Percentiles rank a stretch among this genome's conserved stretches.
These are phyloP conservation scores for Embiotoca jacksoni DNA, from an alignment of 2,113 vertebrate species.

Conservation along the genomic window DNA sequence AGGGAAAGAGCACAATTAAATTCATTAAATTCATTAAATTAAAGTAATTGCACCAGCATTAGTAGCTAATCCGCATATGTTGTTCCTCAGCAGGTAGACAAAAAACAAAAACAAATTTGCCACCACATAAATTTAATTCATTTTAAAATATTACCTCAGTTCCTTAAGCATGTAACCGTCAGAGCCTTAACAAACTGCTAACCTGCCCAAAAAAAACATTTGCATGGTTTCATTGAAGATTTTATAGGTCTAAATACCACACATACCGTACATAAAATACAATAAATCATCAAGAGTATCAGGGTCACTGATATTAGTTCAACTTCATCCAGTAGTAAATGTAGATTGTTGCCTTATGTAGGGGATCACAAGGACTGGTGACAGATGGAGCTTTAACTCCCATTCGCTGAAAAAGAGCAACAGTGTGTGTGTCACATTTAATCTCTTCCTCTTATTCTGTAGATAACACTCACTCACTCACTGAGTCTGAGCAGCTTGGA, in stretches of 20 bases:
- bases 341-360: background rate
- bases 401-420: slow-evolving; percentile 67
- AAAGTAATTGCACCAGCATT: too few species aligned
- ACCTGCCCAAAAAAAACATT: too few species aligned
- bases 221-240: background rate
- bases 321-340: background rate
- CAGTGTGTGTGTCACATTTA: slow-evolving; percentile 56
- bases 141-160: too few species aligned
- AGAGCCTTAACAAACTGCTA: too few species aligned
- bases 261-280: too few species aligned
- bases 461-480: slow-evolving; percentile 26
- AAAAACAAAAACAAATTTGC: too few species aligned
- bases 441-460: slow-evolving; percentile 71
- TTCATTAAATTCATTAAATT: too few species aligned
- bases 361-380: slow-evolving; percentile 13
- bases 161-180: too few species aligned
- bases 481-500: slow-evolving; percentile 47
- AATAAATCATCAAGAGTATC: background rate
- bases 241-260: background rate
- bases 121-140: too few species aligned
- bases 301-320: background rate
- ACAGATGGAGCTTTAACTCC: slow-evolving; percentile 73
- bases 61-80: too few species aligned
- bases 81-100: too few species aligned
- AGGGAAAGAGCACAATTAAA: too few species aligned